Evolutionary conservation across 2,113 vertebrate species (phyloP), one percentile per base, ranked within the genome.

Genomic region (Blennius ocellaris): DNA sequence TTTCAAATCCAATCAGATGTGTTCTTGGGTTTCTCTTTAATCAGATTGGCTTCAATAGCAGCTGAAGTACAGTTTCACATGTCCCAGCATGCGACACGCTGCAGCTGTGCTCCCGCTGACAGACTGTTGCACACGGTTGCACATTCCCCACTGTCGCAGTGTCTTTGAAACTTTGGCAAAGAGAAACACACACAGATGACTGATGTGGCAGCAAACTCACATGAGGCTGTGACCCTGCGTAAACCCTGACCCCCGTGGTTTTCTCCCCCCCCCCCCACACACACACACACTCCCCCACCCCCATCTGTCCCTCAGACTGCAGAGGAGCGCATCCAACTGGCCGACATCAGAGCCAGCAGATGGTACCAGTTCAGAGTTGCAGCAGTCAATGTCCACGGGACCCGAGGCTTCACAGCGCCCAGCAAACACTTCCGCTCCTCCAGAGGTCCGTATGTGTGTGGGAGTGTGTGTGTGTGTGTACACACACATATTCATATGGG

Each of bases 341-440:
- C 54, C 0, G 96, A 97, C 90, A 91, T 95, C 76, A 93, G 97
- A 43, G 94, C 97, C 1, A 96, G 95, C 92, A 86, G 97, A 69
- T 99, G 97, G 97, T 99, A 99, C 93, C 97, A 99, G 95, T 99
- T 99, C 93, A 94, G 97, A 0, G 96, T 99, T 82, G 97, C 97
- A 0, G 97, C 97, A 0, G 94, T 99, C 59, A 99, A 99, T 0
- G 95, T 96, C 37, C 97, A 99, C 0, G 97, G 97, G 51, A 99
- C 97, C 0, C 94, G 97, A 1, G 97, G 97, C 64, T 99, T 99
- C 94, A 99, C 97, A 0, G 95, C 97, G 0, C 97, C 97, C 81
- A 98, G 97, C 95, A 98, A 97, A 65, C 97, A 98, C 91, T 99
- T 99, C 94, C 93, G 95, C 64, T 98, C 97, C 16, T 95, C 96